These are phyloP conservation scores for Arbacia lixula DNA, from an alignment of 53 echinoderm and acorn worm species.

Conservation along the genomic window DNA sequence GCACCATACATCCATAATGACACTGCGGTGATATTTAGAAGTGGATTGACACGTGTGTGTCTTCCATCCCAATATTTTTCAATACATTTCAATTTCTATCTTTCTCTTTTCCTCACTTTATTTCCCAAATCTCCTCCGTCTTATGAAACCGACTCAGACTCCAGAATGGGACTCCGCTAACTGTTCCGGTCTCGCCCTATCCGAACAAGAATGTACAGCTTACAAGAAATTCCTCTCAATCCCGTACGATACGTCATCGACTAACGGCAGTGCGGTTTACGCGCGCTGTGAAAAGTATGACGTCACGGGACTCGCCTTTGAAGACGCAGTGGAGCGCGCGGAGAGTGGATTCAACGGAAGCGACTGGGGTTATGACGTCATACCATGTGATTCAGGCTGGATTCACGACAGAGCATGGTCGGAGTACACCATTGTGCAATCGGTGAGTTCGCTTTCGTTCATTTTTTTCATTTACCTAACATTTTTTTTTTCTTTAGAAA, in stretches of 20 bases:
- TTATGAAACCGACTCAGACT: no score
- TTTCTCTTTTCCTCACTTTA: no score
- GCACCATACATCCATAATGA: no score
- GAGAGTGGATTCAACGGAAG: neutral
- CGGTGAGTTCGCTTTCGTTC: neutral
- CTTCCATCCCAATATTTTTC: no score
- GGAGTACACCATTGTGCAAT: neutral
- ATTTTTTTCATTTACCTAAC: no score
- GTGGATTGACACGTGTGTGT: no score
- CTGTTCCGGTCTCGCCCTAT: neutral
- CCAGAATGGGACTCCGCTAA: neutral
- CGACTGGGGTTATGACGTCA: slow-evolving; percentile 12
- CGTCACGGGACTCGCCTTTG: neutral
- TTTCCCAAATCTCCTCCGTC: no score
- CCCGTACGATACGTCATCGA: neutral
- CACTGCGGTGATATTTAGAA: no score
- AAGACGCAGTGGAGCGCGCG: no score
- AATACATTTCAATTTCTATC: no score
- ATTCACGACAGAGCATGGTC: neutral
- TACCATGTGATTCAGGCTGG: slow-evolving; percentile 36
- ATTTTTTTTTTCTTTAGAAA: no score
- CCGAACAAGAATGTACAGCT: slow-evolving; percentile 8
- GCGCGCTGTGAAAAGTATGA: slow-evolving; percentile 20
- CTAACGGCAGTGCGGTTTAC: slow-evolving; percentile 10
- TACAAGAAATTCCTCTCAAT: slow-evolving; percentile 29